A percentile compares a stretch with the other conserved stretches of the same genome.
Conservation (phyloP, 2,888 invertebrate genomes). For the Altica lythri region DNA sequence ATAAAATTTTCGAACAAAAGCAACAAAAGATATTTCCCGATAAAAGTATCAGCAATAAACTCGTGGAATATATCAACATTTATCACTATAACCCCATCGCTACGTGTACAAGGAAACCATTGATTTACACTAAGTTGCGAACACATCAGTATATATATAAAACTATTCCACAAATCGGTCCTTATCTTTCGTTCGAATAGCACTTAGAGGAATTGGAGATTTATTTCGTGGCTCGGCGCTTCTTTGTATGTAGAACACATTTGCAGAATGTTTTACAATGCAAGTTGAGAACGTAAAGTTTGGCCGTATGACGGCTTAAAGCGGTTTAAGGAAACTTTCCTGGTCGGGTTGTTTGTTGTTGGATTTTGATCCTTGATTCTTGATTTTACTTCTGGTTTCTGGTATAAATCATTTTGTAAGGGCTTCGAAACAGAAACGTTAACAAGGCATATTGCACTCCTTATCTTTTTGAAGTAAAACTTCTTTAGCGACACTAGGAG, state of each 20-base stretch:
- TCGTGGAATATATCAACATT: constrained; percentile 21
- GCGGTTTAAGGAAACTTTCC: constrained; percentile 4
- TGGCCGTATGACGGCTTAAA: neutral
- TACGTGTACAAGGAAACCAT: constrained; percentile 8
- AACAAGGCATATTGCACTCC: no score
- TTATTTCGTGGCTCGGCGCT: constrained; percentile 25
- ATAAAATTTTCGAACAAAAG: no score
- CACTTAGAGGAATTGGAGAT: constrained; percentile 28
- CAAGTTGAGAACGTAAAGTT: constrained; percentile 10
- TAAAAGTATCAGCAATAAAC: constrained; percentile 17
- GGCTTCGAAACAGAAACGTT: no score
- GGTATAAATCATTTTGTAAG: no score
- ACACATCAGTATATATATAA: constrained; percentile 31
- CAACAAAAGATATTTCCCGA: neutral
- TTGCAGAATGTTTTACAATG: constrained; percentile 16
- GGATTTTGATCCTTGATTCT: neutral
- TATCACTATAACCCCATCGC: constrained; percentile 21
- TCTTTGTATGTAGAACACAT: constrained; percentile 27
- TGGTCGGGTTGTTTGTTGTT: neutral
- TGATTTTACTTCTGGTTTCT: neutral
- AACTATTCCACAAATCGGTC: constrained; percentile 29
- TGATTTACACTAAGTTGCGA: constrained; percentile 31
- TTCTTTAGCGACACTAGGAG: no score
- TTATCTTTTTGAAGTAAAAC: no score
- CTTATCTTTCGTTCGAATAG: constrained; percentile 28